Base-by-base conservation (phyloP, 2,113 vertebrate genomes). In the Gnathonemus echidnorhynchus region DNA sequence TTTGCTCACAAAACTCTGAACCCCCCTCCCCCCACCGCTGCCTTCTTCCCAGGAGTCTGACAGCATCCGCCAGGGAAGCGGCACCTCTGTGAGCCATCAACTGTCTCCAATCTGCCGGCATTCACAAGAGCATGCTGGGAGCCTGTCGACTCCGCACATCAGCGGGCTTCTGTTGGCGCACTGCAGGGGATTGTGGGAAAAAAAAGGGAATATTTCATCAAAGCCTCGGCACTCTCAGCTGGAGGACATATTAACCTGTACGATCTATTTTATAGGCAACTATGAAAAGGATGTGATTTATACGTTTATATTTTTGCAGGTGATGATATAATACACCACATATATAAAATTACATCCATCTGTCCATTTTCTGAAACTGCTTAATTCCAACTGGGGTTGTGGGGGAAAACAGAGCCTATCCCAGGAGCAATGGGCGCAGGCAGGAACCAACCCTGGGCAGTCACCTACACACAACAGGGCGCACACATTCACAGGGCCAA, bases 131-230 rank as follows among this genome's bases (percentile, higher is more conserved):
- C 56, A 88, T 62, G 35, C 21, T 19, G 39, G 87, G 87, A 88
- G 56, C 31, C 27, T 58, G 39, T 42, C 87, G 17, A 11, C 87
- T 62, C 87, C 1, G 1, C 83, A 85, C 35, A 85, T 45, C 83
- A 56, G 56, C 35, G 24, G 53, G 21, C 35, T 66, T 13, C 56
- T 66, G 35, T 66, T 56, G 21, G 21, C 9, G 5, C 39, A 66
- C 56, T 11, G 53, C 87, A 66, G 35, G 87, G 87, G 35, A 66
- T 88, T 88, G 52, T 88, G 87, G 53, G 87, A 88, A 66, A 66
- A 58, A 66, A 66, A 66, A 66, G n/a, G 58, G 87, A 70, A 88
- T 88, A 66, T 88, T 88, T 70, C 42, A 88, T 88, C 87, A 66
- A 88, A 56, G 35, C 39, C 39, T 70, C 4, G 10, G 53, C 24